These are phyloP conservation scores for Lissonota sp. DNA, from an alignment of 2,888 invertebrate species.

Conservation along the genomic window DNA sequence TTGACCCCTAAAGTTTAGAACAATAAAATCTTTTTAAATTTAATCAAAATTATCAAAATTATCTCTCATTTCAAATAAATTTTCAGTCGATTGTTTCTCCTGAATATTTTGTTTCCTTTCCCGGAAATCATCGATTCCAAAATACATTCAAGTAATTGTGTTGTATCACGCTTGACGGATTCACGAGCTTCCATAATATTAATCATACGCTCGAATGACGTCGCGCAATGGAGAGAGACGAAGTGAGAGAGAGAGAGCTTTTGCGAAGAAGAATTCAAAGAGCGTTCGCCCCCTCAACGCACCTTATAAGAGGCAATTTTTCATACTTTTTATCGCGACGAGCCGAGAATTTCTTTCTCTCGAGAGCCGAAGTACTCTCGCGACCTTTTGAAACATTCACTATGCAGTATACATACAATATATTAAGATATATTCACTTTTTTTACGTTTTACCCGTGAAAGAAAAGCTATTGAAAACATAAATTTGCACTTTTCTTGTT, in stretches of 20 bases:
- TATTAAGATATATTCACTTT: not conserved
- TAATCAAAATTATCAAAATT: too few species aligned
- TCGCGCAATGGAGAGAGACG: not conserved
- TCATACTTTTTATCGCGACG: conserved; percentile 42
- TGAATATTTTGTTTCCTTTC: too few species aligned
- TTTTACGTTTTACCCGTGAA: not conserved
- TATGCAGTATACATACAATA: not conserved
- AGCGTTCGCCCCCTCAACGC: not conserved
- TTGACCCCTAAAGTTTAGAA: too few species aligned
- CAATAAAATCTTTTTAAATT: too few species aligned
- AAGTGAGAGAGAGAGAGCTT: not conserved
- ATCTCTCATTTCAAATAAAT: too few species aligned
- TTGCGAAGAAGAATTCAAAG: conserved; percentile 38
- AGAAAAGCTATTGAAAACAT: conserved; percentile 71
- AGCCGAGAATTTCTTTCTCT: conserved; percentile 26
- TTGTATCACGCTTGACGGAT: too few species aligned
- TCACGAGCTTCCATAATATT: conserved; percentile 19
- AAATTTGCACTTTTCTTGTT: conserved; percentile 70
- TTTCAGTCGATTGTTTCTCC: too few species aligned
- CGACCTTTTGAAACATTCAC: not conserved
- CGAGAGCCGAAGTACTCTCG: not conserved
- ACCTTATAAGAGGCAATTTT: conserved; percentile 12
- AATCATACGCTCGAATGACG: conserved; percentile 40
- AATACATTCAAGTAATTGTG: too few species aligned
- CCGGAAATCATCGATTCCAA: too few species aligned